Evolutionary conservation across 2,113 vertebrate species (phyloP).

Genomic region (Ageneiosus marmoratus): DNA sequence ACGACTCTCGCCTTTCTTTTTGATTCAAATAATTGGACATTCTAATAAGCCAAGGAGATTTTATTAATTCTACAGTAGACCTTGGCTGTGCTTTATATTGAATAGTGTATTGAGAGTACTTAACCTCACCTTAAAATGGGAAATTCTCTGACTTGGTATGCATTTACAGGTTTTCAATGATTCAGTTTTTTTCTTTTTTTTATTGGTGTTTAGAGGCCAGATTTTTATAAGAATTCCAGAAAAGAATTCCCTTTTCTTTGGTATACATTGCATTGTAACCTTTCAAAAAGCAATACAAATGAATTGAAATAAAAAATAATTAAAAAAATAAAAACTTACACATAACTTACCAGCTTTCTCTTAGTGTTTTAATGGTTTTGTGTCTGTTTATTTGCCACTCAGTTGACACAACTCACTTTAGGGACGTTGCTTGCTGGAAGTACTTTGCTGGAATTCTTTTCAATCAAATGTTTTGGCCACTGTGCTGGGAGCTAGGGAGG

Average conservation of each 20-base stretch:
- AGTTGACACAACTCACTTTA: slow-evolving; percentile 6
- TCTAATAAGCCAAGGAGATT: slow-evolving; percentile 51
- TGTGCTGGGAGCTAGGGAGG: slow-evolving; percentile 31
- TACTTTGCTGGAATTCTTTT: slow-evolving; percentile 38
- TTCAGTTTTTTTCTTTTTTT: too few species aligned
- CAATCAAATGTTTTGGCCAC: slow-evolving; percentile 27
- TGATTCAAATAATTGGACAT: slow-evolving; percentile 55
- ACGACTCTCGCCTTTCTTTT: slow-evolving; percentile 40
- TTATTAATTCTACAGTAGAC: slow-evolving; percentile 41
- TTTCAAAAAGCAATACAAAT: neutral
- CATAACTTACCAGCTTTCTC: neutral
- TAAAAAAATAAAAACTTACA: neutral
- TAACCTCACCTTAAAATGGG: slow-evolving; percentile 24
- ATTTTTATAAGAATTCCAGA: too few species aligned
- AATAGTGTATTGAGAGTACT: slow-evolving; percentile 15
- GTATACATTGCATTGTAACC: neutral
- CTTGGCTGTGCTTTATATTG: slow-evolving; percentile 24
- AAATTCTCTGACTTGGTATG: slow-evolving; percentile 17
- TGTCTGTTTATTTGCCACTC: slow-evolving; percentile 12
- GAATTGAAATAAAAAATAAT: neutral
- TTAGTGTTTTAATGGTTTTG: neutral
- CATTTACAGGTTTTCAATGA: neutral
- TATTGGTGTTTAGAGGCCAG: too few species aligned
- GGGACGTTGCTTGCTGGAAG: neutral
- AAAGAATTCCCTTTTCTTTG: neutral